Conservation (phyloP, 2,797 vertebrate genomes). For the Cynodonichthys magdalenae region DNA sequence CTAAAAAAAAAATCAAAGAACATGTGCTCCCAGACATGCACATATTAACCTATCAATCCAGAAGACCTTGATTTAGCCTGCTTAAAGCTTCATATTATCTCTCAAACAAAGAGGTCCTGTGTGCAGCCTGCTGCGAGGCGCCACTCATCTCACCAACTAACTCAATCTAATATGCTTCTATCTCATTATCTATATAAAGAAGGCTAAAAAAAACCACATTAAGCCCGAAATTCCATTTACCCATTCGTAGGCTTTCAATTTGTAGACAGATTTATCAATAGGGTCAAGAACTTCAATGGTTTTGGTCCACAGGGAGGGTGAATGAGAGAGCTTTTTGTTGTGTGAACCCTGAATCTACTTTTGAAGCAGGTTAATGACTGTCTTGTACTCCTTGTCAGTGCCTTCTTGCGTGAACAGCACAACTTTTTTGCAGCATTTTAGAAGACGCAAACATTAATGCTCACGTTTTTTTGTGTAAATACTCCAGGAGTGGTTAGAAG, state of each 20-base stretch:
- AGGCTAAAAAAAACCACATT: constrained; percentile 37
- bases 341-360: constrained; percentile 5
- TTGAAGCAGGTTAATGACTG: constrained; percentile 38
- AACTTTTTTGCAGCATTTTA: neutral
- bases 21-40: constrained; percentile 19
- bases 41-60: constrained; percentile 40
- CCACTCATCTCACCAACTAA: constrained; percentile 23
- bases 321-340: no score
- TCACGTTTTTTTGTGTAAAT: constrained; percentile 43
- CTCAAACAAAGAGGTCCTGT: constrained; percentile 44
- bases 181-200: constrained; percentile 61
- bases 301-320: neutral
- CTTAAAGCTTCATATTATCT: constrained; percentile 28
- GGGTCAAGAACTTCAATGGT: neutral
- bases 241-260: constrained; percentile 65
- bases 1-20: constrained; percentile 19
- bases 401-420: constrained; percentile 33
- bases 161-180: constrained; percentile 47
- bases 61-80: constrained; percentile 34
- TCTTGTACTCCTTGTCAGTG: constrained; percentile 39
- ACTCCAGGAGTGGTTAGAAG: constrained; percentile 13
- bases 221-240: constrained; percentile 61
- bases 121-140: constrained; percentile 21
- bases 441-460: constrained; percentile 19
- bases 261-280: constrained; percentile 22